Conservation (phyloP, 2,888 invertebrate genomes). For the Drymonia ruficornis region DNA sequence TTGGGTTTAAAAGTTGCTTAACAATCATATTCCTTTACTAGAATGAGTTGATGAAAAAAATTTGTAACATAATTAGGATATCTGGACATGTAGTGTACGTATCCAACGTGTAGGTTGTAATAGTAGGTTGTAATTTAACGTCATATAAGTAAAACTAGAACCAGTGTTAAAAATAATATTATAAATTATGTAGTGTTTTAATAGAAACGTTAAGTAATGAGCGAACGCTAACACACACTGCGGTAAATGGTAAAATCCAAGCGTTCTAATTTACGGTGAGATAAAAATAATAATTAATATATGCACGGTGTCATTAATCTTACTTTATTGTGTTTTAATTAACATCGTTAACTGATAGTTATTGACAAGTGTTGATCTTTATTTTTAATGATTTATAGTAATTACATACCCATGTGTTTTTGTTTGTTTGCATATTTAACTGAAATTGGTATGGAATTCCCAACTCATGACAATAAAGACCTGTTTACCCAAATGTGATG, state of each 20-base stretch:
- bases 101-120: neutral
- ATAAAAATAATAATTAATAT: neutral
- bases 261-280: neutral
- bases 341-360: neutral
- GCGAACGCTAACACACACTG: neutral
- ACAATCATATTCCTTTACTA: conserved; percentile 80
- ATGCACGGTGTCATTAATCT: conserved; percentile 1
- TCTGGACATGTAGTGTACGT: neutral
- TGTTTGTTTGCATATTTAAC: neutral
- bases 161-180: no score
- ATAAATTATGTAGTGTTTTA: neutral
- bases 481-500: neutral
- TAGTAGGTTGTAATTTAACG: no score
- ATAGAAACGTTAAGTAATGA: neutral
- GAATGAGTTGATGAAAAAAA: conserved; percentile 26
- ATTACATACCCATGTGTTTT: neutral
- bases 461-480: neutral
- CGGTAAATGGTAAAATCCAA: neutral
- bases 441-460: neutral
- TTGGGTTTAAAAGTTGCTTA: conserved; percentile 27
- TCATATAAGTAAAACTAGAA: neutral
- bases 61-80: neutral
- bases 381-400: no score
- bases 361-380: neutral
- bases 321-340: conserved; percentile 7